Base-by-base conservation (phyloP, 2,888 invertebrate genomes). In the Lepetodrilus schrolli region DNA sequence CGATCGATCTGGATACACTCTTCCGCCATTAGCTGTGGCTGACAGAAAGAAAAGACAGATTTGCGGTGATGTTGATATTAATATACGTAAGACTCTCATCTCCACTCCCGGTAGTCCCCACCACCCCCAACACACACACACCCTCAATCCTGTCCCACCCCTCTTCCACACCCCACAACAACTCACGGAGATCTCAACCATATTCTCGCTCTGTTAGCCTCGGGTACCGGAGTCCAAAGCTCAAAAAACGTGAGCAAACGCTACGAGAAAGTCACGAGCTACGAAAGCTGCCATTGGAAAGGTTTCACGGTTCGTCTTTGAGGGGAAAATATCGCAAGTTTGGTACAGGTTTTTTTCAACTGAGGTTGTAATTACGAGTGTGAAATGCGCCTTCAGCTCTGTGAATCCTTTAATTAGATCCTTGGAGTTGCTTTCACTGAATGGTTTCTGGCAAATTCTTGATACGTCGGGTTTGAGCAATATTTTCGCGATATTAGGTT, bases 401-500 rank as follows among this genome's bases (percentile, higher is more conserved):
- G 30, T 10, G 30, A 58, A 17, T 30, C 13, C 30, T 17, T 34
- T 30, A 23, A 58, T 58, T 58, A 34, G 58, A 58, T n/a, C 58
- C 34, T 43, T 43, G 34, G 10, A 7, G 30, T 23, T 17, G 58
- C 34, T n/a, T 23, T 23, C 30, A 30, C 34, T 26, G 17, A 5
- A 7, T 58, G 51, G 58, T 58, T 58, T 23, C 58, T 30, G 58
- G 58, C 34, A 17, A 10, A 17, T 17, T 7, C 58, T 30, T 30
- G 20, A 30, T 13, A 10, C 26, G 30, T n/a, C 17, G 7, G 26
- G 51, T 51, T 51, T 51, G 34, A 58, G 58, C 58, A 58, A 58
- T 58, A 58, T 58, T 58, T 58, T 26, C 30, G n/a, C 58, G 58
- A 58, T 58, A 58, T 58, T 30, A 58, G 58, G 58, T 58, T 58